Evolutionary conservation across 2,888 invertebrate species (phyloP).

Genomic region (Zaprionus bogoriensis): DNA sequence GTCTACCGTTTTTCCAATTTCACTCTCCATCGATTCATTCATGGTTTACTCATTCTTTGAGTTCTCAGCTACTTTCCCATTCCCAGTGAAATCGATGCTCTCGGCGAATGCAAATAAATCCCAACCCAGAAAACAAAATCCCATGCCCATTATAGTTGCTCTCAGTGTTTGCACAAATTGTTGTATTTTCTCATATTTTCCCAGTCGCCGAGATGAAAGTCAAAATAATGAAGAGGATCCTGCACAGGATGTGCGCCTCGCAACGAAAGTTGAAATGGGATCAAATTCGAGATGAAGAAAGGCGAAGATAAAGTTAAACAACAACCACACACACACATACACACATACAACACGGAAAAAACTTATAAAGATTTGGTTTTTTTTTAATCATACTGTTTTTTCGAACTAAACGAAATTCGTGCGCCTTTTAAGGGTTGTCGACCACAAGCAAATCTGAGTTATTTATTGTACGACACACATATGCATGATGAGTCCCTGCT

Average conservation of each 20-base stretch:
- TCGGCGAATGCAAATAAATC: constrained; percentile 59
- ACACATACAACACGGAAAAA: neutral
- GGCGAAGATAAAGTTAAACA: constrained; percentile 7
- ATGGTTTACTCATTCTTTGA: constrained; percentile 16
- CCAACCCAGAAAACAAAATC: constrained; percentile 11
- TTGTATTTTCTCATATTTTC: constrained; percentile 61
- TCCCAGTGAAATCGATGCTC: constrained; percentile 67
- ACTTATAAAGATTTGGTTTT: constrained; percentile 2
- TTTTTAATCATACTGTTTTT: neutral
- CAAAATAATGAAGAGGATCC: constrained; percentile 7
- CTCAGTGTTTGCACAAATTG: constrained; percentile 60
- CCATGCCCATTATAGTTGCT: constrained; percentile 24
- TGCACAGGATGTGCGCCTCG: constrained; percentile 54
- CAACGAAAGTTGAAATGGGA: constrained; percentile 25
- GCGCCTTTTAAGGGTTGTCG: constrained; percentile 26
- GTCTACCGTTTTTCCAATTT: constrained; percentile 37
- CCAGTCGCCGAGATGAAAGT: constrained; percentile 60
- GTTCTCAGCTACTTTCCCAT: constrained; percentile 32
- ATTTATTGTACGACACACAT: constrained; percentile 22
- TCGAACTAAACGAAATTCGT: neutral
- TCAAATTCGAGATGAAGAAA: constrained; percentile 13
- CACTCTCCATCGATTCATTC: constrained; percentile 49
- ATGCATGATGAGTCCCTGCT: constrained; percentile 3
- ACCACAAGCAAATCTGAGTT: constrained; percentile 17
- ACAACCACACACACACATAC: neutral